A percentile compares a stretch with the other conserved stretches of the same genome.
These are phyloP conservation scores for Idaea aversata DNA, from an alignment of 2,888 invertebrate species.

Conservation along the genomic window DNA sequence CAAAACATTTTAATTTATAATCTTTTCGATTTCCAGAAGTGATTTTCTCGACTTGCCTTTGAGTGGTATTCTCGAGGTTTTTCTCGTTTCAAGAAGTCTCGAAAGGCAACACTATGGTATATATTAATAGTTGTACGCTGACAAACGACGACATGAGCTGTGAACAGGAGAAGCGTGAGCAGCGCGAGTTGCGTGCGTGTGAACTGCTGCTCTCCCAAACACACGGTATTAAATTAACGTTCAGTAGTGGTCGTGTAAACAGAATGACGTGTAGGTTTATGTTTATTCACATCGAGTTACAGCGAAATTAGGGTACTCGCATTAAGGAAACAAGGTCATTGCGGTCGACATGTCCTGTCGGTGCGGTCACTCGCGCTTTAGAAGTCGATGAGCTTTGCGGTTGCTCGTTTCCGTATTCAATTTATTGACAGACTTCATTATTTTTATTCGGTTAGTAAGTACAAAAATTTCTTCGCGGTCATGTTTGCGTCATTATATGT, in stretches of 20 bases:
- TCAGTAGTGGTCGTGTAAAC: conserved; percentile 77
- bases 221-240: conserved; percentile 70
- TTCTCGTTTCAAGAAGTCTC: not conserved
- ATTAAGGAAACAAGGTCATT: conserved; percentile 76
- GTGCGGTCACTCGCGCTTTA: conserved; percentile 54
- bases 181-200: conserved; percentile 53
- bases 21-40: too few relatives aligned
- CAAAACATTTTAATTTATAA: too few relatives aligned
- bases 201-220: conserved; percentile 44
- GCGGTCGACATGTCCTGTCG: conserved; percentile 48
- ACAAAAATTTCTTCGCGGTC: not conserved
- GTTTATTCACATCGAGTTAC: conserved; percentile 49
- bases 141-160: conserved; percentile 25
- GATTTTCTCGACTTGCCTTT: not conserved
- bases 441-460: conserved; percentile 6
- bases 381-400: conserved; percentile 56
- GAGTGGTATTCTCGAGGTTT: not conserved
- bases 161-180: conserved; percentile 34
- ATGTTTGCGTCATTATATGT: not conserved
- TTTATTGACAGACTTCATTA: conserved; percentile 22
- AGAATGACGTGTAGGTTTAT: conserved; percentile 72
- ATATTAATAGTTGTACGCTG: conserved; percentile 16
- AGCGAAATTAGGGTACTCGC: conserved; percentile 73
- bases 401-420: conserved; percentile 49
- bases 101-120: not conserved